Evolutionary conservation across 2,888 invertebrate genomes (phyloP), one percentile per base, ranked within the genome.

Genomic region (Diplazon laetatorius): DNA sequence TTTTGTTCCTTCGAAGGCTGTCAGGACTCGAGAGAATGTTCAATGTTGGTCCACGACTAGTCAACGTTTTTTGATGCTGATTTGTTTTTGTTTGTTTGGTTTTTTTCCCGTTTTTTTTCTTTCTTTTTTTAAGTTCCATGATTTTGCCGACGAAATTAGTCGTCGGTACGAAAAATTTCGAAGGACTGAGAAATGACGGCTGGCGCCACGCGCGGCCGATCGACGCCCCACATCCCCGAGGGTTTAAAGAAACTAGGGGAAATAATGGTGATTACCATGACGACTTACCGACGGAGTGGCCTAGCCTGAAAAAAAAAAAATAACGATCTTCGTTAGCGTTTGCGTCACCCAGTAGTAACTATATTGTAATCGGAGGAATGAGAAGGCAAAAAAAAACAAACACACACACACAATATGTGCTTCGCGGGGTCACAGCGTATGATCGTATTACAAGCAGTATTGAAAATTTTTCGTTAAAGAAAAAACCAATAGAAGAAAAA

Each of bases 361-460:
- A 72, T n/a, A n/a, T 82, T 70, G 75, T 72, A 73, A 71, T 79
- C 35, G 68, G 71, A 63, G 22, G 62, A 75, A 69, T 46, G 48
- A 74, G 62, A 55, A 57, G 20, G 46, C 37, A 69, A 46, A 74
- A 71, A 63, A 30, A 66, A 75, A 72, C 44, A 48, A 74, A 66
- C 44, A 55, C 25, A 42, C 35, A 68, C 39, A 74, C 16, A 63
- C 63, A 79, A 78, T 78, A 77, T 77, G 78, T 84, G 83, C 85
- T 85, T 82, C 82, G 74, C 76, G 80, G n/a, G n/a, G n/a, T 57
- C 68, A 77, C 81, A 82, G 80, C 84, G 81, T 84, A 83, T 82
- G 87, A 88, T 87, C 84, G 88, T 90, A 89, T 90, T 90, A 89
- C 89, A 85, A 90, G 86, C 90, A 90, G 90, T 90, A 90, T 90